Conservation (phyloP, 2,113 vertebrate species). For the Pomatostomus ruficeps region DNA sequence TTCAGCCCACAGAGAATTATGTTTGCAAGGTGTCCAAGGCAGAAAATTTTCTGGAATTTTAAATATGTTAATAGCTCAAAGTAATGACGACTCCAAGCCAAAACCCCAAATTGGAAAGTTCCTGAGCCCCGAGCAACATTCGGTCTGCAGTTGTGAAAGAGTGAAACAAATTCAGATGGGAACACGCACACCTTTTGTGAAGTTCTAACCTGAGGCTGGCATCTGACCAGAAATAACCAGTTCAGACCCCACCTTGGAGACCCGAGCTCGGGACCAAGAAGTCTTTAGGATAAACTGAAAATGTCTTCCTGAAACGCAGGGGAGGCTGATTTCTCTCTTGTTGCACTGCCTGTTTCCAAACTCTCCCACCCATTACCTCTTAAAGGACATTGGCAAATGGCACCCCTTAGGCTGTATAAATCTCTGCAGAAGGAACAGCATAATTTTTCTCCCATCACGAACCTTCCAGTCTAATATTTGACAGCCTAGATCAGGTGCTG, state of each 20-base stretch:
- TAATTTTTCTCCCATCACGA: slow-evolving; percentile 77
- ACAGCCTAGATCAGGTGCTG: slow-evolving; percentile 81
- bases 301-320: not conserved
- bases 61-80: not conserved
- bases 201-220: not conserved
- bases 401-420: slow-evolving; percentile 66
- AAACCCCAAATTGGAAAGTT: slow-evolving; percentile 3
- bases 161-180: not conserved
- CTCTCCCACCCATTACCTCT: not conserved
- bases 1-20: not conserved
- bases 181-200: not conserved
- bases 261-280: not conserved
- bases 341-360: not conserved
- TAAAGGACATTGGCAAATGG: slow-evolving; percentile 50
- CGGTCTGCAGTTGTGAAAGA: not conserved
- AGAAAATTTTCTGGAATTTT: slow-evolving; percentile 13
- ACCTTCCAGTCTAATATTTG: slow-evolving; percentile 73
- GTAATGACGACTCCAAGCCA: not conserved
- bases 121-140: not conserved
- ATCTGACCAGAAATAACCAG: not conserved
- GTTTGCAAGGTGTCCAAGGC: not conserved
- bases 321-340: not conserved
- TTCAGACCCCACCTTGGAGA: not conserved
- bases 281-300: not conserved
- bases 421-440: slow-evolving; percentile 66